A percentile compares a stretch with the other conserved stretches of the same genome.
These are phyloP conservation scores for Hirtodrosophila trivittata DNA, from an alignment of 2,888 invertebrate species.

Conservation along the genomic window DNA sequence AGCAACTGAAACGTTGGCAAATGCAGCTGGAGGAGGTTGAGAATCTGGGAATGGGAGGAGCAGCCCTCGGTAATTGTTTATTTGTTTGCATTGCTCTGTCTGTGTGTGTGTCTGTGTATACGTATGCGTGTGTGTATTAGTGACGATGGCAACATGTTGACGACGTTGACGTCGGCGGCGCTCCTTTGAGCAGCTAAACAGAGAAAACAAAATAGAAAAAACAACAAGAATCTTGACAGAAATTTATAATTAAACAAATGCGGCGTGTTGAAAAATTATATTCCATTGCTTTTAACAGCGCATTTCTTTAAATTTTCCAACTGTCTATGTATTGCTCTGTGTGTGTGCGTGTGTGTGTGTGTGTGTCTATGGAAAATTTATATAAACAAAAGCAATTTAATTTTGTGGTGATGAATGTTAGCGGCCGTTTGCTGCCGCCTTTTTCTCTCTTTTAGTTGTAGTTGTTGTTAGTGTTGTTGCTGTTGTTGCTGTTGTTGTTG, in stretches of 20 bases:
- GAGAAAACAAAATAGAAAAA: slow-evolving; percentile 10
- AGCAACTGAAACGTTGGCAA: slow-evolving; percentile 60
- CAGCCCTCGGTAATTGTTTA: slow-evolving; percentile 64
- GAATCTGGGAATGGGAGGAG: slow-evolving; percentile 26
- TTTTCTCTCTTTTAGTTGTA: slow-evolving; percentile 24
- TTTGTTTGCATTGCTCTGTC: slow-evolving; percentile 66
- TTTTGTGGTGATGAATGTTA: slow-evolving; percentile 76
- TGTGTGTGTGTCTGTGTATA: background rate
- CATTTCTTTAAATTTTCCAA: slow-evolving; percentile 72
- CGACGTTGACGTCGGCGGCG: slow-evolving; percentile 67
- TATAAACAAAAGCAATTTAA: slow-evolving; percentile 76
- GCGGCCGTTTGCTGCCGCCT: slow-evolving; percentile 58
- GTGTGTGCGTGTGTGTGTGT: slow-evolving; percentile 7
- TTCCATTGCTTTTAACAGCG: slow-evolving; percentile 70
- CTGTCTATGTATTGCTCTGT: slow-evolving; percentile 46
- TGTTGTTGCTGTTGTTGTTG: slow-evolving; percentile 49
- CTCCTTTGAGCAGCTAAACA: slow-evolving; percentile 65
- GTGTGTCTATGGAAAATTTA: slow-evolving; percentile 52
- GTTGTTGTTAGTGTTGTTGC: slow-evolving; percentile 27
- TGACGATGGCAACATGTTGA: slow-evolving; percentile 66
- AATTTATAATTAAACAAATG: slow-evolving; percentile 78
- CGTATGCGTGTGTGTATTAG: slow-evolving; percentile 8
- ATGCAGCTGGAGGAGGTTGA: slow-evolving; percentile 45
- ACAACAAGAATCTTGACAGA: slow-evolving; percentile 68
- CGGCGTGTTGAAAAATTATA: slow-evolving; percentile 71